These are phyloP conservation scores for Grus americana DNA, from an alignment of 2,113 vertebrate species.

Conservation along the genomic window DNA sequence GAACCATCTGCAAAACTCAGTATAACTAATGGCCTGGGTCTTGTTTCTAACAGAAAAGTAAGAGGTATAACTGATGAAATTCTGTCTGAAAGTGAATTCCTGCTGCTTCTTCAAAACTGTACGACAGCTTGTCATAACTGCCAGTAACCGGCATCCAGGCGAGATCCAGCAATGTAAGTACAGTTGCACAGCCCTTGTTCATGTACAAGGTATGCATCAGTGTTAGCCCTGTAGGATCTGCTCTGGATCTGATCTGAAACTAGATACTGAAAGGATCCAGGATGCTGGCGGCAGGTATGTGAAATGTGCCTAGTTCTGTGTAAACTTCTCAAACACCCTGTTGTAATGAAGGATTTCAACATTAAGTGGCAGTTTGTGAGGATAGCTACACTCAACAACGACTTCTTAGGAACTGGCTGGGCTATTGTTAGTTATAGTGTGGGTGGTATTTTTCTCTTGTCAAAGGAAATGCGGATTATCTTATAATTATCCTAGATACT, in stretches of 20 bases:
- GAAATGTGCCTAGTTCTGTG: neutral
- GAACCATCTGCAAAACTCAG: neutral
- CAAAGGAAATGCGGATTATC: slow-evolving; percentile 6
- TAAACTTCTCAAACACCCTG: neutral
- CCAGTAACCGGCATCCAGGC: neutral
- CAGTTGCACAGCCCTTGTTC: neutral
- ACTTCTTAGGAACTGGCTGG: slow-evolving; percentile 4
- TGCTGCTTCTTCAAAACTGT: neutral
- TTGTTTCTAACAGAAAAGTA: neutral
- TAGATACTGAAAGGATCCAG: neutral
- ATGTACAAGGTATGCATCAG: neutral
- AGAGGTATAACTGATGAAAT: neutral
- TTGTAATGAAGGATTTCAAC: neutral
- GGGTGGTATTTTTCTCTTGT: neutral
- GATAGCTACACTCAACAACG: neutral
- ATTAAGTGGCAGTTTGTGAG: neutral
- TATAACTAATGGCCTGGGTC: neutral
- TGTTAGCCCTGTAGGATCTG: neutral
- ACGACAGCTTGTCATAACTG: neutral
- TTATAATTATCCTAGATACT: slow-evolving; percentile 4
- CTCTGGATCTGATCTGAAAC: neutral
- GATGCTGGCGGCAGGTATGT: neutral
- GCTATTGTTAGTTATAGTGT: neutral
- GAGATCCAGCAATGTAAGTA: neutral
- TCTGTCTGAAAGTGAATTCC: neutral